Percentiles rank a stretch among this genome's conserved stretches.
Conservation (phyloP, 1,140 invertebrate genomes). For the Pachypsylla venusta region DNA sequence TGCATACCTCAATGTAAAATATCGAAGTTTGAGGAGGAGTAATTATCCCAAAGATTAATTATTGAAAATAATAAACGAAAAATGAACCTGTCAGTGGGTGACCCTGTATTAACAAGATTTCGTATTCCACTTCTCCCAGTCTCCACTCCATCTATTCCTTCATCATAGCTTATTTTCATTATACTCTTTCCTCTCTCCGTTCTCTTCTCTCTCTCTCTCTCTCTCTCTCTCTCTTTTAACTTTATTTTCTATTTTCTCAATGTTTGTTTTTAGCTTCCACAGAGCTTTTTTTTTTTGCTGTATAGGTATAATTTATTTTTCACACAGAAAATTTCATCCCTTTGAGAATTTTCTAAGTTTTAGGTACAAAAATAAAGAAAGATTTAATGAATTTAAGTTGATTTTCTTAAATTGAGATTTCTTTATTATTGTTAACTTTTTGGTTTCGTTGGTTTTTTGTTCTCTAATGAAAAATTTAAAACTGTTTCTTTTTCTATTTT, state of each 20-base stretch:
- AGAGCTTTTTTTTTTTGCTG: not conserved
- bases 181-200: not conserved
- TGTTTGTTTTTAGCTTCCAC: not conserved
- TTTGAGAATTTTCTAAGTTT: not conserved
- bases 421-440: too few species aligned
- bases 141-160: not conserved
- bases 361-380: too few species aligned
- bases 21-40: too few species aligned
- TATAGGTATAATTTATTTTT: not conserved
- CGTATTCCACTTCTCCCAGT: not conserved
- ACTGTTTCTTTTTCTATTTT: too few species aligned
- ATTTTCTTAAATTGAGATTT: too few species aligned
- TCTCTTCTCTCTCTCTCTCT: not conserved
- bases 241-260: not conserved
- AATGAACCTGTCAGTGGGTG: not conserved
- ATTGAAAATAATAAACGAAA: not conserved
- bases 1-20: too few species aligned
- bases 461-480: too few species aligned
- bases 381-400: constrained; percentile 9
- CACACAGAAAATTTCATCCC: not conserved
- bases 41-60: not conserved
- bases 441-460: too few species aligned
- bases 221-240: constrained; percentile 6
- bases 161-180: not conserved
- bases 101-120: not conserved